Evolutionary conservation across 2,113 vertebrate genomes (phyloP).

Genomic region (Chitala chitala): DNA sequence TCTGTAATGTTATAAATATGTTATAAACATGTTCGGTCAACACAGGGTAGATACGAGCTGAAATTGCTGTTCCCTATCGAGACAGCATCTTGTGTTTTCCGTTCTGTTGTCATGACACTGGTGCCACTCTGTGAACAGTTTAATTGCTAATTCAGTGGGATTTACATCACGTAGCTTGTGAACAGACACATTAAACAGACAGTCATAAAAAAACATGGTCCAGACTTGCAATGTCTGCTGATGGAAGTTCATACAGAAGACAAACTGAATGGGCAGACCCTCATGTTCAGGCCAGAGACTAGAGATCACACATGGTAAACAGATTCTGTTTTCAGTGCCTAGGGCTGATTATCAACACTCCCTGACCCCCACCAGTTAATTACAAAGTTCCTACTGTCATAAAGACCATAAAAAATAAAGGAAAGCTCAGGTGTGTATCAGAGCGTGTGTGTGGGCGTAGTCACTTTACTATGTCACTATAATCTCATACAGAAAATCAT

Average conservation of each 20-base stretch:
- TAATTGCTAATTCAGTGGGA: slow-evolving; percentile 35
- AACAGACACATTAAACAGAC: slow-evolving; percentile 19
- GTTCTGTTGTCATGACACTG: slow-evolving; percentile 18
- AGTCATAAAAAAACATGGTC: neutral
- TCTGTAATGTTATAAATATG: no score
- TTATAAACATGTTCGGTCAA: no score
- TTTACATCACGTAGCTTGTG: slow-evolving; percentile 18
- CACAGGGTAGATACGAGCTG: no score
- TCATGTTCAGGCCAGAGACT: slow-evolving; percentile 24
- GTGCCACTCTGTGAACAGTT: slow-evolving; percentile 31
- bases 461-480: neutral
- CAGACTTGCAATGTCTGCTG: neutral
- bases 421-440: neutral
- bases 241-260: neutral
- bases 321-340: neutral
- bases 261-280: slow-evolving; percentile 24
- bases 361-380: slow-evolving; percentile 26
- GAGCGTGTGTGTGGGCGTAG: neutral
- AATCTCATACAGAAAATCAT: neutral
- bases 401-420: neutral
- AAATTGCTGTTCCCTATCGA: neutral
- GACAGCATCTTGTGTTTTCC: slow-evolving; percentile 48
- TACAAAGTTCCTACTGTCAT: neutral
- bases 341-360: slow-evolving; percentile 21
- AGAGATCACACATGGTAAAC: slow-evolving; percentile 17